Conservation (phyloP, 2,888 invertebrate species). For the Megastigmus dorsalis region DNA sequence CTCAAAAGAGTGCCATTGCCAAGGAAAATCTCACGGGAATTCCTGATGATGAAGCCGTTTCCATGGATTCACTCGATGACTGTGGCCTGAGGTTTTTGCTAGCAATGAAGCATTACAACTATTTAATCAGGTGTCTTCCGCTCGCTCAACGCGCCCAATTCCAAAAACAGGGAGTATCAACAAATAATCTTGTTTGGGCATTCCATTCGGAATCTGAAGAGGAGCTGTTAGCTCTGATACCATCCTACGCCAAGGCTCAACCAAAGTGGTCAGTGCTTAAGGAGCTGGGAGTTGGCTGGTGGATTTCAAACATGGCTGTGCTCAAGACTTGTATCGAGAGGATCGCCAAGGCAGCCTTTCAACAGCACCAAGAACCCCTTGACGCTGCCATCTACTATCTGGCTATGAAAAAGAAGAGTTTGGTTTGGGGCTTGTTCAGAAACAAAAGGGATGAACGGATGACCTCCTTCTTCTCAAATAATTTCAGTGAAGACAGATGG, state of each 20-base stretch:
- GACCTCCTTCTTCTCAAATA: constrained; percentile 96
- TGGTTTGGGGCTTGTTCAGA: constrained; percentile 96
- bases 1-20: constrained; percentile 81
- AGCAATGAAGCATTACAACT: constrained; percentile 98
- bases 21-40: constrained; percentile 80
- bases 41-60: constrained; percentile 77
- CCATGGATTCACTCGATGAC: constrained; percentile 92
- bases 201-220: constrained; percentile 99
- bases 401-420: constrained; percentile 97
- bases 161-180: constrained; percentile 90
- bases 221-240: constrained; percentile 91
- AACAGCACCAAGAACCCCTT: constrained; percentile 93
- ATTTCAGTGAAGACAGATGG: constrained; percentile 95
- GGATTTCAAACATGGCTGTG: constrained; percentile 90
- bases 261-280: constrained; percentile 93
- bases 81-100: constrained; percentile 96
- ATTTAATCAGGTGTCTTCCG: constrained; percentile 92
- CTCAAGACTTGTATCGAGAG: constrained; percentile 92
- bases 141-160: constrained; percentile 90
- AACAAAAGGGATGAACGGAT: constrained; percentile 92
- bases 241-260: constrained; percentile 89
- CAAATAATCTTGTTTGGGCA: constrained; percentile 97
- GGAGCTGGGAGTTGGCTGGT: constrained; percentile 96
- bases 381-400: constrained; percentile 98
- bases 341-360: constrained; percentile 95